Percentiles rank a stretch among this genome's conserved stretches.
phyloP scores from a whole-genome alignment of 2,797 vertebrate genomes.

The Danionella dracula region DNA sequence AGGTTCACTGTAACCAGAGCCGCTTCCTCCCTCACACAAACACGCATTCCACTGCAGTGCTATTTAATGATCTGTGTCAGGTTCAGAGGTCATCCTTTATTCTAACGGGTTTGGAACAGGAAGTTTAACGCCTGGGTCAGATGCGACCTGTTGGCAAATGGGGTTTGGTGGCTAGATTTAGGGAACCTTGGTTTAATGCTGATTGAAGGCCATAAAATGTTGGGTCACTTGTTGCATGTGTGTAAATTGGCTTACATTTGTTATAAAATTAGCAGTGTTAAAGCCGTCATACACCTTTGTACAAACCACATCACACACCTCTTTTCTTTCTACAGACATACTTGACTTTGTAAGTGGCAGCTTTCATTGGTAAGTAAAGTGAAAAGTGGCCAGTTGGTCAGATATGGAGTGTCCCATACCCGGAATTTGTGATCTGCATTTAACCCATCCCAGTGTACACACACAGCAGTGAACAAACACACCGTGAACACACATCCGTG shows the following conservation, averaged over 20 bases:
- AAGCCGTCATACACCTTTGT: too few relatives aligned
- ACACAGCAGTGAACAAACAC: too few relatives aligned
- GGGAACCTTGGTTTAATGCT: background rate
- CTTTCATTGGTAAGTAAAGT: too few relatives aligned
- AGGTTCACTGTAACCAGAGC: constrained; percentile 51
- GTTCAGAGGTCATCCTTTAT: constrained; percentile 64
- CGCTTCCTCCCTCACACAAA: constrained; percentile 52
- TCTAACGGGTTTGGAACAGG: constrained; percentile 51
- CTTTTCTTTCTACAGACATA: too few relatives aligned
- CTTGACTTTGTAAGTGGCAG: too few relatives aligned
- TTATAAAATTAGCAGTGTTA: background rate
- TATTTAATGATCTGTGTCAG: constrained; percentile 60
- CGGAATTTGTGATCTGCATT: too few relatives aligned
- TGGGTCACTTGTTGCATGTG: background rate
- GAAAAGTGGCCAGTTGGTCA: too few relatives aligned
- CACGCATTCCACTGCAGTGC: constrained; percentile 60
- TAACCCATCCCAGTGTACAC: too few relatives aligned
- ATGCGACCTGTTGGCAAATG: background rate
- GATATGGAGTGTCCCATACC: too few relatives aligned
- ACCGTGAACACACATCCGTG: too few relatives aligned
- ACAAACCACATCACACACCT: too few relatives aligned
- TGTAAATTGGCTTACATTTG: background rate
- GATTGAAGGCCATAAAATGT: background rate
- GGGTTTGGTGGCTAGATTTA: background rate
- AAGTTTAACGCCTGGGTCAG: constrained; percentile 29